Evolutionary conservation across 2,113 vertebrate species (phyloP).

Genomic region (Chrysochloris asiatica): DNA sequence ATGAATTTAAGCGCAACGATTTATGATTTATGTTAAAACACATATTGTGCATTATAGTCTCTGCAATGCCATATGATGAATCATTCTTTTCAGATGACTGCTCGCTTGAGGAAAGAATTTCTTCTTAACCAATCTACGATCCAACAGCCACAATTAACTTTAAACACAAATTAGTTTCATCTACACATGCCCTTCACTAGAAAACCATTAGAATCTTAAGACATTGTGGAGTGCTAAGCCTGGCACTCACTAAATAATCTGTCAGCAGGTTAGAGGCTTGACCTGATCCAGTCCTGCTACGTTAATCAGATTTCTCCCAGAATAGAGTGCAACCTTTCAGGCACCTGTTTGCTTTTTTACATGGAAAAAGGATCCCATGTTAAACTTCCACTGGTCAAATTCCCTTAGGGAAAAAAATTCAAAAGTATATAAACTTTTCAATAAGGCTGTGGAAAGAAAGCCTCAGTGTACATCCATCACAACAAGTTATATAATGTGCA

Average conservation of each 20-base stretch:
- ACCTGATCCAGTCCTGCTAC: constrained; percentile 76
- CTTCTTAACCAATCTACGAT: background rate
- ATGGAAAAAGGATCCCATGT: constrained; percentile 34
- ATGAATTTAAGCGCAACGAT: constrained; percentile 34
- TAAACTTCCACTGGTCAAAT: constrained; percentile 31
- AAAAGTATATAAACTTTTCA: constrained; percentile 29
- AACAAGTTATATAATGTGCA: constrained; percentile 42
- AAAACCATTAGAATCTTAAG: constrained; percentile 76
- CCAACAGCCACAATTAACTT: constrained; percentile 59
- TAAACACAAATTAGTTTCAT: constrained; percentile 67
- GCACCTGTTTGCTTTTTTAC: constrained; percentile 73
- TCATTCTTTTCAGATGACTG: constrained; percentile 55
- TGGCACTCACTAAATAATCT: constrained; percentile 80
- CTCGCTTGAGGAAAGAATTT: constrained; percentile 45
- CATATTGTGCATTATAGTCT: background rate
- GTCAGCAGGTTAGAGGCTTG: constrained; percentile 76
- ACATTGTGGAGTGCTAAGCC: constrained; percentile 73
- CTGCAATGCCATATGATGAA: constrained; percentile 48
- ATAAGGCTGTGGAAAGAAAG: background rate
- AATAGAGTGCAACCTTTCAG: constrained; percentile 83
- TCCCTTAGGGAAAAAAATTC: background rate
- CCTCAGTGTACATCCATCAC: background rate
- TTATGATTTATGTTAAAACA: constrained; percentile 47
- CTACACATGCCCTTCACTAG: constrained; percentile 72
- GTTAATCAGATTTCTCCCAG: constrained; percentile 85